Base-by-base conservation (phyloP, 23 tunicate species). In the Trididemnum clinides region DNA sequence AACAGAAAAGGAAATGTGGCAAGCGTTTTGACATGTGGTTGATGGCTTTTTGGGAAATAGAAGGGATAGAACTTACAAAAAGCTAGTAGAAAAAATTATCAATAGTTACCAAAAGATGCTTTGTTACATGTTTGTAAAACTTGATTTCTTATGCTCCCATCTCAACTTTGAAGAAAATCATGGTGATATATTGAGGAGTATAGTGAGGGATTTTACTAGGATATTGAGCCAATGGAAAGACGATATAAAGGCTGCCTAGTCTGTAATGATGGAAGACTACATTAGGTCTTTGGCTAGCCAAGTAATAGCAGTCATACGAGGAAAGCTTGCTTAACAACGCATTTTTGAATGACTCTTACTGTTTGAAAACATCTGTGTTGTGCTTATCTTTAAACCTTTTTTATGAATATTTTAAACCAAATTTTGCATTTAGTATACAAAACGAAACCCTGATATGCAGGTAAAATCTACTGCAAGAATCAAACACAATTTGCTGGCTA, bases 1-100 rank as follows among this genome's bases (percentile, higher is more conserved):
- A 28, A 79, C 37, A 29, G 71, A 54, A 79, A 79, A 79, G 19
- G 70, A 79, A 57, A 39, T 4, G 80, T 74, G 58, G 80, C 80
- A 36, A 74, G 57, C 80, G 7, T 35, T 74, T 37, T 25, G 57
- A 35, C 7, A 29, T 35, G 57, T 74, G 80, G 57, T 36, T 18
- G 57, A 74, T 35, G 80, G 57, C 20, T 38, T 36, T 74, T 37
- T 74, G 57, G 57, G 57, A n/a, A 74, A 37, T 5, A 74, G 22
- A 37, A 74, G 2, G 26, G 28, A 38, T 38, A 5, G 33, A 35
- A 74, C 36, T 36, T 74, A 74, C 57, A 5, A 37, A n/a, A n/a
- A n/a, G n/a, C n/a, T n/a, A n/a, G n/a, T n/a, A n/a, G n/a, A n/a
- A n/a, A 74, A 18, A 37, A 21, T 74, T 35, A 74, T 74, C 28